Conservation (phyloP, 2,113 vertebrate genomes). For the Machaerirhynchus nigripectus region DNA sequence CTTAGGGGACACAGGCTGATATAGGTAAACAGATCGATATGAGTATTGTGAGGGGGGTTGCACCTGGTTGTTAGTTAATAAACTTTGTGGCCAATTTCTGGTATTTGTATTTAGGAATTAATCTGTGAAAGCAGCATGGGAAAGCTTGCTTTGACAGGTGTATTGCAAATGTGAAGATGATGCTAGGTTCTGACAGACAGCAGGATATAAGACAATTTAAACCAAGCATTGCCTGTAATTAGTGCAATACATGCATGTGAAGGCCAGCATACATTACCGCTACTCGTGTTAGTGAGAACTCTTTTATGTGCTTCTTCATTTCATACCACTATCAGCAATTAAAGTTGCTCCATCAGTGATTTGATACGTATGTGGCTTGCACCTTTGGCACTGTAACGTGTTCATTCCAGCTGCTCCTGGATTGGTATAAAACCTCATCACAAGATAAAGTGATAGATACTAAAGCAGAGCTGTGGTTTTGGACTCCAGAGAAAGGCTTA, state of each 20-base stretch:
- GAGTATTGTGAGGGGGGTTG: neutral
- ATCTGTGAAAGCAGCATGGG: neutral
- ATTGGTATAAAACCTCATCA: neutral
- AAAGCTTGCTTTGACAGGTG: neutral
- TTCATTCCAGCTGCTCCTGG: neutral
- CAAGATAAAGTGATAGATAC: neutral
- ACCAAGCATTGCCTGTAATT: neutral
- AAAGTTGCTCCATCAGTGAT: neutral
- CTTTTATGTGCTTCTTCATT: neutral
- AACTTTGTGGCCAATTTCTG: neutral
- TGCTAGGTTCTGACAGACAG: neutral
- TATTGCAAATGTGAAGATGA: neutral
- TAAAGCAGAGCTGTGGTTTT: neutral
- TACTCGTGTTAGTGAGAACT: too few species aligned
- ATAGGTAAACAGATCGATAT: neutral
- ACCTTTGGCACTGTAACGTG: neutral
- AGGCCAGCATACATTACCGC: neutral
- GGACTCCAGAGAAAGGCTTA: neutral
- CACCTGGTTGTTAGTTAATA: neutral
- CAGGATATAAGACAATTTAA: neutral
- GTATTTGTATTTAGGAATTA: neutral
- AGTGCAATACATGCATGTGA: neutral
- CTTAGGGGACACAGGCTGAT: neutral
- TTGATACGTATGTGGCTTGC: neutral
- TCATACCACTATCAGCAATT: neutral